Conservation (phyloP, 1,140 invertebrate genomes). For the Hycleus phaleratus region DNA sequence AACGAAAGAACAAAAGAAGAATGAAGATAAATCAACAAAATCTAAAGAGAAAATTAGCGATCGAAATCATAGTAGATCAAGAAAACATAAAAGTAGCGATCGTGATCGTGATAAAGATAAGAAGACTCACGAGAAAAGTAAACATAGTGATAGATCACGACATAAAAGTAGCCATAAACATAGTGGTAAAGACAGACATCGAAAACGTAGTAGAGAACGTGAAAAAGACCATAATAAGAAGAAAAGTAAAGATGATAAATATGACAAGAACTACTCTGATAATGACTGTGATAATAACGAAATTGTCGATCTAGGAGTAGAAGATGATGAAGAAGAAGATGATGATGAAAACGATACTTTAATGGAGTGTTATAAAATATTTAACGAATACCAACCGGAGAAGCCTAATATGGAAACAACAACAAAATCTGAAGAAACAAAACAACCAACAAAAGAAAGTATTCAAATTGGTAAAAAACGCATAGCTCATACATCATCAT, state of each 20-base stretch:
- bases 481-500: constrained; percentile 43
- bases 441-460: constrained; percentile 18
- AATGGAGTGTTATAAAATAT: constrained; percentile 66
- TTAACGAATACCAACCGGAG: constrained; percentile 48
- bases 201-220: constrained; percentile 13
- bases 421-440: background rate
- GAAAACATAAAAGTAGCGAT: background rate
- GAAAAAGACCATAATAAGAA: constrained; percentile 21
- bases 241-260: constrained; percentile 16
- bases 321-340: constrained; percentile 30
- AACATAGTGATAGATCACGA: constrained; percentile 24
- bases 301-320: background rate
- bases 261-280: constrained; percentile 23
- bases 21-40: constrained; percentile 18
- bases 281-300: constrained; percentile 24
- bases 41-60: constrained; percentile 13
- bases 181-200: constrained; percentile 11
- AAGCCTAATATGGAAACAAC: constrained; percentile 6
- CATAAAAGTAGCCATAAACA: constrained; percentile 26
- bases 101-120: background rate
- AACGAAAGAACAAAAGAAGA: constrained; percentile 10
- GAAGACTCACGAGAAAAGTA: constrained; percentile 5
- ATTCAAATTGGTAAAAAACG: constrained; percentile 38
- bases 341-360: constrained; percentile 40
- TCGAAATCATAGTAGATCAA: constrained; percentile 21